Evolutionary conservation across 2,113 vertebrate species (phyloP).

Genomic region (Sebastes schlegelii): DNA sequence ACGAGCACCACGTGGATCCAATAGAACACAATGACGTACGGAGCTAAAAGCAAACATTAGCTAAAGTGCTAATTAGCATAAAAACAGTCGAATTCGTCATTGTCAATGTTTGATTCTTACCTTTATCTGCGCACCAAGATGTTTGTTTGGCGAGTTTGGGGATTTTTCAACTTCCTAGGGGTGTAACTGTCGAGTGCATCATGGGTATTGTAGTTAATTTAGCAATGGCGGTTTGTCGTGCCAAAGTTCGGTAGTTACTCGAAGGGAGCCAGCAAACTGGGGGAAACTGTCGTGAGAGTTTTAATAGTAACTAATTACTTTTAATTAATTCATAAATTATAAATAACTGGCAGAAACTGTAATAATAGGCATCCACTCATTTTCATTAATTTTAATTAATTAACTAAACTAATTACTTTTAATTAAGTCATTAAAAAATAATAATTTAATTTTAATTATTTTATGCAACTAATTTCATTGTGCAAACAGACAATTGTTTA

Average conservation of each 20-base stretch:
- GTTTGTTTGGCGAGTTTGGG: not conserved
- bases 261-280: no score
- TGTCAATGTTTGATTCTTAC: not conserved
- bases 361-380: not conserved
- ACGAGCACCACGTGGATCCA: slow-evolving; percentile 61
- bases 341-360: not conserved
- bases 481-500: not conserved
- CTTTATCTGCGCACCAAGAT: not conserved
- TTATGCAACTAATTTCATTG: not conserved
- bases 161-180: slow-evolving; percentile 50
- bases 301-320: no score
- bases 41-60: not conserved
- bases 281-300: no score
- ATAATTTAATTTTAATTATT: no score
- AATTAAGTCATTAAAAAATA: no score
- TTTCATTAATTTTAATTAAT: no score
- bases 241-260: no score
- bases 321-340: no score
- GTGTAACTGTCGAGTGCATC: slow-evolving; percentile 39
- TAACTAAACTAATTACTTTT: no score
- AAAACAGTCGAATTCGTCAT: fast-evolving
- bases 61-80: not conserved
- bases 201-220: slow-evolving; percentile 70
- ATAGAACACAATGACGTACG: not conserved
- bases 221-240: not conserved